Evolutionary conservation across 2,113 vertebrate genomes (phyloP).

Genomic region (Odontesthes bonariensis): DNA sequence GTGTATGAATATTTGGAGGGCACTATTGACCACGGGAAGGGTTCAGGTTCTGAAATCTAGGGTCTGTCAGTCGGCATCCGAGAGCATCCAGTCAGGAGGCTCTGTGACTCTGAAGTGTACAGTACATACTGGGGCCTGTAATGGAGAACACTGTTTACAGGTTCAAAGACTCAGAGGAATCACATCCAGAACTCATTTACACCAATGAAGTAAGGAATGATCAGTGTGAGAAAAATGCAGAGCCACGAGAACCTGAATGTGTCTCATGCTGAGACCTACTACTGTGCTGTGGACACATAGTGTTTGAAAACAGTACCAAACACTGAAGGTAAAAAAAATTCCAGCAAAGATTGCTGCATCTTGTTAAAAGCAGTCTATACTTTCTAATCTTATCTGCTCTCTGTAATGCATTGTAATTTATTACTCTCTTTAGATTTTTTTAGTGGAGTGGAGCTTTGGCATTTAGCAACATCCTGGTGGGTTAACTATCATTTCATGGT

Average conservation of each 20-base stretch:
- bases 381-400: not conserved
- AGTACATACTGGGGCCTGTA: too few species aligned
- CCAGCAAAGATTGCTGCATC: not conserved
- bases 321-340: not conserved
- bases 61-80: constrained; percentile 22
- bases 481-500: too few species aligned
- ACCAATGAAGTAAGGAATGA: constrained; percentile 9
- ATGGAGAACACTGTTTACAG: constrained; percentile 58
- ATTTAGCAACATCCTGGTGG: constrained; percentile 20
- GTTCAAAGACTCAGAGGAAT: constrained; percentile 52
- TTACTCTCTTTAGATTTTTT: too few species aligned
- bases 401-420: too few species aligned
- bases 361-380: not conserved
- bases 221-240: constrained; percentile 24
- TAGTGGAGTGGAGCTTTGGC: constrained; percentile 37
- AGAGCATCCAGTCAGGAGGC: constrained; percentile 50
- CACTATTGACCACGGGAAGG: constrained; percentile 31
- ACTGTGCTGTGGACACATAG: constrained; percentile 66
- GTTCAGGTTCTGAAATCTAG: not conserved
- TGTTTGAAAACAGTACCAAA: constrained; percentile 50
- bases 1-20: constrained; percentile 36
- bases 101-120: constrained; percentile 63
- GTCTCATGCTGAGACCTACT: constrained; percentile 45
- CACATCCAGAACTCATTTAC: constrained; percentile 56
- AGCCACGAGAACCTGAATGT: constrained; percentile 11